Evolutionary conservation across 2,113 vertebrate genomes (phyloP), one percentile per base, ranked within the genome.

Genomic region (Origma solitaria): DNA sequence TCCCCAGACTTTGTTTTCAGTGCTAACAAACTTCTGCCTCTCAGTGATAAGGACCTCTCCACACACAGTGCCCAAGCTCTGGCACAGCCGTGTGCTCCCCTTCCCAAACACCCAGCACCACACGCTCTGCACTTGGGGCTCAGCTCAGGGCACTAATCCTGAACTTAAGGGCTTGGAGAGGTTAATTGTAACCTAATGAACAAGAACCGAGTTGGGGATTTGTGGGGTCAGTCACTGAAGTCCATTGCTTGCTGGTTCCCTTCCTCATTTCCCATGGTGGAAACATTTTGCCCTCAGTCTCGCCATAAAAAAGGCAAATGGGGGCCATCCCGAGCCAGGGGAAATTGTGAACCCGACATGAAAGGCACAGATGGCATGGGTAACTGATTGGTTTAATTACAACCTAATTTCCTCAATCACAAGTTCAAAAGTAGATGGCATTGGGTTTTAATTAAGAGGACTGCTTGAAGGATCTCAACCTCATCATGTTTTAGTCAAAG

Each of bases 381-480:
- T 73, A 96, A 92, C 82, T 73, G 61, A 93, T 93, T 83, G 92
- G 56, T 94, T 95, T 94, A 95, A 97, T 96, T 94, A 90, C 88
- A 94, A 75, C 23, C 92, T 88, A 20, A 86, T 96, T 95, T 90
- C 88, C 90, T 96, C 86, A 79, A 84, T 94, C 93, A 85, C 50
- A 66, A 91, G 47, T 75, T 94, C 85, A 86, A 66, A 96, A 90
- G 91, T 89, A 87, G 89, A 91, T 53, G 70, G 88, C 79, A 81
- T 60, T 81, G 60, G 77, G 72, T 83, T 96, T 95, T 96, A 94
- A 97, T 95, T 95, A 90, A 88, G 80, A 77, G 44, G 76, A 83
- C 45, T 49, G 79, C 82, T 91, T 86, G 92, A 92, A 92, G 60
- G 82, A 88, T 81, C 88, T 92, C 92, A 86, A 20, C 64, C 56